phyloP scores from a whole-genome alignment of 2,113 vertebrate species.

The Gadus chalcogrammus region DNA sequence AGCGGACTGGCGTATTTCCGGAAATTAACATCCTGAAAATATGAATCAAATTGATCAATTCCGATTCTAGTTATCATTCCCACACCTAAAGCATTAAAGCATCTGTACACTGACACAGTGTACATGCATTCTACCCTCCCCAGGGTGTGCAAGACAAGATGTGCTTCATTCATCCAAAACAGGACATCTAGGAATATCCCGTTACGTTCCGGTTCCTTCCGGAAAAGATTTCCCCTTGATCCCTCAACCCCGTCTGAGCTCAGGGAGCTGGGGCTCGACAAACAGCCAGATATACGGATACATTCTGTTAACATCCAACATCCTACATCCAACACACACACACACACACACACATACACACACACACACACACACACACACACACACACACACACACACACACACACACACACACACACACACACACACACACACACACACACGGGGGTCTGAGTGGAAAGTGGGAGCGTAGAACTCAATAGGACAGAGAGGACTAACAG shows the following conservation, averaged over 20 bases:
- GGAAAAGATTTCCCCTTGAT: background rate
- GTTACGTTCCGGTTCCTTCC: too few relatives aligned
- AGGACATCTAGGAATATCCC: too few relatives aligned
- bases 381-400: slow-evolving; percentile 30
- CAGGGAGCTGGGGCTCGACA: slow-evolving; percentile 17
- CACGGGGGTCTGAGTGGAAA: slow-evolving; percentile 26
- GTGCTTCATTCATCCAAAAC: too few relatives aligned
- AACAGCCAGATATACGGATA: background rate
- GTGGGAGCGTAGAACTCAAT: slow-evolving; percentile 36
- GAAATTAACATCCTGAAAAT: too few relatives aligned
- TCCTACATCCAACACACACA: slow-evolving; percentile 27
- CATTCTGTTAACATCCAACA: slow-evolving; percentile 18
- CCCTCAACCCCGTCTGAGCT: slow-evolving; percentile 34
- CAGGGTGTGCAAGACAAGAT: too few relatives aligned
- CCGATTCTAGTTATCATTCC: too few relatives aligned
- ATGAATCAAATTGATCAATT: too few relatives aligned
- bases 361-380: slow-evolving; percentile 9
- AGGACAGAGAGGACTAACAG: slow-evolving; percentile 16
- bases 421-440: slow-evolving; percentile 20
- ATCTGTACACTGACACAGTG: too few relatives aligned
- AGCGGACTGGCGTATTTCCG: too few relatives aligned
- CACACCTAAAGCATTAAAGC: too few relatives aligned
- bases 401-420: slow-evolving; percentile 31
- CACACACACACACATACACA: slow-evolving; percentile 31
- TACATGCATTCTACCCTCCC: too few relatives aligned